These are phyloP conservation scores for Strigops habroptila DNA, from an alignment of 2,113 vertebrate genomes.

Conservation along the genomic window DNA sequence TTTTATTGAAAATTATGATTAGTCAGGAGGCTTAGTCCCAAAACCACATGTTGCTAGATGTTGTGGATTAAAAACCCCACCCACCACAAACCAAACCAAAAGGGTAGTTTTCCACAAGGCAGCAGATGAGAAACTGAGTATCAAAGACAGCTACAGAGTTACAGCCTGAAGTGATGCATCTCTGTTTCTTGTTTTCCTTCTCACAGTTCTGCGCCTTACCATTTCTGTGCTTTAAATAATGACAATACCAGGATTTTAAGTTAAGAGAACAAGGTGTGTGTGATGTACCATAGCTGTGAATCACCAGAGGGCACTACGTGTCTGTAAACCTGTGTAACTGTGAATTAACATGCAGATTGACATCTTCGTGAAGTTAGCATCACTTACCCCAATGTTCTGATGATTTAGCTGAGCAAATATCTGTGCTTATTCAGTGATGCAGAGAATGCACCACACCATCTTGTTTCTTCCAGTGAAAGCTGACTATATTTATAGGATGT, in stretches of 20 bases:
- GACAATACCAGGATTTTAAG: background rate
- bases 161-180: background rate
- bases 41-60: background rate
- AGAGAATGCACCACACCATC: background rate
- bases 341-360: background rate
- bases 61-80: background rate
- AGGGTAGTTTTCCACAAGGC: background rate
- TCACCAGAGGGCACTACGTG: constrained; percentile 48
- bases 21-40: background rate
- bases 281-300: background rate
- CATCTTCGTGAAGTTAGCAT: background rate
- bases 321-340: background rate
- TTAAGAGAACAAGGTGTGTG: background rate
- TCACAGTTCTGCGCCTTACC: fast-evolving
- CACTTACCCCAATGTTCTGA: background rate
- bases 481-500: background rate
- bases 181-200: background rate
- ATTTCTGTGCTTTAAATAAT: background rate
- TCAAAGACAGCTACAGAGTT: background rate
- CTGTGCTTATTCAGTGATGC: background rate
- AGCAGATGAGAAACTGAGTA: background rate
- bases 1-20: background rate
- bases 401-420: background rate
- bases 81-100: background rate
- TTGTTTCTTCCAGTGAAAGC: background rate